These are phyloP conservation scores for Trisateles emortualis DNA, from an alignment of 2,888 invertebrate genomes.

Conservation along the genomic window DNA sequence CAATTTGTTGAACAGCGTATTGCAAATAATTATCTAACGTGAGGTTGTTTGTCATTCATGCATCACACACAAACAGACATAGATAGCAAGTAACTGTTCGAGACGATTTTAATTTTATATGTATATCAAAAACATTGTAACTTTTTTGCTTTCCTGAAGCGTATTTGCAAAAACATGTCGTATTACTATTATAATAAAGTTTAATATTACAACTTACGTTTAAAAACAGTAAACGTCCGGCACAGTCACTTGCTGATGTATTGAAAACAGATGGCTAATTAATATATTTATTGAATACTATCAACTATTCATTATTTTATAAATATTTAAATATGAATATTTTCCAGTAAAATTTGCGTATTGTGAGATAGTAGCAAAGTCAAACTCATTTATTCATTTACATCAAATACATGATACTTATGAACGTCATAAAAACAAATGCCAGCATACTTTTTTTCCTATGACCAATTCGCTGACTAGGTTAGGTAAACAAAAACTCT, in stretches of 20 bases:
- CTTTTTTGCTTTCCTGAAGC: slow-evolving; percentile 50
- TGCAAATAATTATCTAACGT: slow-evolving; percentile 72
- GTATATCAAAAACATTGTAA: slow-evolving; percentile 48
- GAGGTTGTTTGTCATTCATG: slow-evolving; percentile 58
- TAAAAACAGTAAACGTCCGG: slow-evolving; percentile 36
- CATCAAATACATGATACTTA: no score
- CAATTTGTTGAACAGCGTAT: slow-evolving; percentile 75
- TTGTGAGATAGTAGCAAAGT: no score
- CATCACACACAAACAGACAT: slow-evolving; percentile 40
- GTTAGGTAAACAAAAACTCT: no score
- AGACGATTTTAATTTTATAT: slow-evolving; percentile 25
- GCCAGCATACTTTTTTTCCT: no score
- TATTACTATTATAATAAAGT: slow-evolving; percentile 30
- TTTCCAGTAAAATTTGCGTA: no score
- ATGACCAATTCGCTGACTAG: no score
- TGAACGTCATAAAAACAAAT: no score
- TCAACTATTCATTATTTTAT: slow-evolving; percentile 25
- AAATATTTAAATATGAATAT: no score
- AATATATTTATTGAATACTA: slow-evolving; percentile 30
- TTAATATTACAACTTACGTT: slow-evolving; percentile 45
- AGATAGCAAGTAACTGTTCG: slow-evolving; percentile 40
- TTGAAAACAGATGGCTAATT: slow-evolving; percentile 18
- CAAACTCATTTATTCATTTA: no score
- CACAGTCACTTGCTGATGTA: slow-evolving; percentile 45
- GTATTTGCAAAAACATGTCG: slow-evolving; percentile 45